Evolutionary conservation across 2,888 invertebrate genomes (phyloP).

Genomic region (Aplocera efformata): DNA sequence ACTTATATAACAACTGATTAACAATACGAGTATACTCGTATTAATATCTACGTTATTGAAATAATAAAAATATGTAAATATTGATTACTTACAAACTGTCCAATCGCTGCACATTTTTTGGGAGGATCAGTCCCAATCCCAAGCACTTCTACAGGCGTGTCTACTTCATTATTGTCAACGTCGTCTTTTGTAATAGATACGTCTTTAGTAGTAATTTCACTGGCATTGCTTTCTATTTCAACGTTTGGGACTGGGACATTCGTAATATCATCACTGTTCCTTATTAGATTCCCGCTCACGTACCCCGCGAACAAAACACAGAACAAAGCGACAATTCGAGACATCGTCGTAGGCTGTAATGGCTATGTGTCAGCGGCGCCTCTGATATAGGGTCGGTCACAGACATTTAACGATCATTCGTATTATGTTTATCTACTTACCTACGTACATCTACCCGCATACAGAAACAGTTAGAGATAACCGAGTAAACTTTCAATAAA

Average conservation of each 20-base stretch:
- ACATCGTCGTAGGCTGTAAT: constrained; percentile 21
- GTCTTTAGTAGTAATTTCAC: neutral
- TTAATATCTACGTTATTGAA: no score
- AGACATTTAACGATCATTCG: constrained; percentile 4
- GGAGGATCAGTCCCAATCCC: constrained; percentile 1
- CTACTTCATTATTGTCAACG: constrained; percentile 26
- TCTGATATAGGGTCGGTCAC: constrained; percentile 21
- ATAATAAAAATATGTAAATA: no score
- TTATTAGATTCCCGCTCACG: constrained; percentile 41
- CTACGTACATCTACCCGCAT: constrained; percentile 21
- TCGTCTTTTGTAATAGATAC: constrained; percentile 2
- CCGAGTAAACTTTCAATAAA: constrained; percentile 2
- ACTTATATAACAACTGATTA: no score
- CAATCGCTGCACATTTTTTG: constrained; percentile 47
- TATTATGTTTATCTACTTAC: constrained; percentile 8
- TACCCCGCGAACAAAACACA: constrained; percentile 32
- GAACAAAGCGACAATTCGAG: constrained; percentile 30
- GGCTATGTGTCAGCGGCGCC: constrained; percentile 13
- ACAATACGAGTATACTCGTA: no score
- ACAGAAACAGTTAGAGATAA: constrained; percentile 19
- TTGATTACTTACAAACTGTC: constrained; percentile 60
- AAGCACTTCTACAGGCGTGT: constrained; percentile 18
- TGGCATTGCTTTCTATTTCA: constrained; percentile 8
- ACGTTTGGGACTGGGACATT: constrained; percentile 25
- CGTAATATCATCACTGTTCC: constrained; percentile 24